phyloP scores from a whole-genome alignment of 2,888 invertebrate genomes.

The Sthenelais limicola region DNA sequence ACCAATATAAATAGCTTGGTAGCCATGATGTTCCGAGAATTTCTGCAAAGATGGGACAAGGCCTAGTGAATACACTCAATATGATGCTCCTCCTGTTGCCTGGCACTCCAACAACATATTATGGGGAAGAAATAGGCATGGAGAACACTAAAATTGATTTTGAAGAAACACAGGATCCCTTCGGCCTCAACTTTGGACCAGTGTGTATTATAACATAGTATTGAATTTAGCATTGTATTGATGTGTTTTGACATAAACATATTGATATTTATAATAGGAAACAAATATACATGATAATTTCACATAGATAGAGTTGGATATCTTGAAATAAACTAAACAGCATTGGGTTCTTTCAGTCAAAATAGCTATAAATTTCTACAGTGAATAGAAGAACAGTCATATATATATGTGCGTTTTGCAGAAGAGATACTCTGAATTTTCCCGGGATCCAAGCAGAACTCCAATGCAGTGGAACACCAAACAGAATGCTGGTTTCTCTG shows the following conservation, averaged over 20 bases:
- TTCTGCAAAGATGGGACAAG: conserved; percentile 77
- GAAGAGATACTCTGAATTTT: conserved; percentile 51
- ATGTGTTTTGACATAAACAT: too few species aligned
- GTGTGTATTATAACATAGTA: too few species aligned
- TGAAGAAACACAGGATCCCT: conserved; percentile 60
- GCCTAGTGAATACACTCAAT: conserved; percentile 81
- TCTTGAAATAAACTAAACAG: too few species aligned
- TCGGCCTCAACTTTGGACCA: conserved; percentile 54
- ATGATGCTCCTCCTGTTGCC: conserved; percentile 87
- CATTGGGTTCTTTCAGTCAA: too few species aligned
- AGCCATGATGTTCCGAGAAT: conserved; percentile 66
- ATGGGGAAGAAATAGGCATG: conserved; percentile 92
- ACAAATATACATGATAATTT: too few species aligned
- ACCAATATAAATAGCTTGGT: conserved; percentile 63
- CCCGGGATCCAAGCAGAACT: conserved; percentile 64
- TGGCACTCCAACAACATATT: conserved; percentile 88
- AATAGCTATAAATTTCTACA: too few species aligned
- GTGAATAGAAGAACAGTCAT: too few species aligned
- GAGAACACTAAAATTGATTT: conserved; percentile 73
- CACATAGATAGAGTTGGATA: too few species aligned
- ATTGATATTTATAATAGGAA: too few species aligned
- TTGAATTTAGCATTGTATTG: too few species aligned
- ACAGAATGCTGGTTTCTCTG: conserved; percentile 64
- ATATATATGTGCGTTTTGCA: too few species aligned
- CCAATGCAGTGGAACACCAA: conserved; percentile 69